phyloP scores from a whole-genome alignment of 2,113 vertebrate genomes.

The Pachyramphus minor region DNA sequence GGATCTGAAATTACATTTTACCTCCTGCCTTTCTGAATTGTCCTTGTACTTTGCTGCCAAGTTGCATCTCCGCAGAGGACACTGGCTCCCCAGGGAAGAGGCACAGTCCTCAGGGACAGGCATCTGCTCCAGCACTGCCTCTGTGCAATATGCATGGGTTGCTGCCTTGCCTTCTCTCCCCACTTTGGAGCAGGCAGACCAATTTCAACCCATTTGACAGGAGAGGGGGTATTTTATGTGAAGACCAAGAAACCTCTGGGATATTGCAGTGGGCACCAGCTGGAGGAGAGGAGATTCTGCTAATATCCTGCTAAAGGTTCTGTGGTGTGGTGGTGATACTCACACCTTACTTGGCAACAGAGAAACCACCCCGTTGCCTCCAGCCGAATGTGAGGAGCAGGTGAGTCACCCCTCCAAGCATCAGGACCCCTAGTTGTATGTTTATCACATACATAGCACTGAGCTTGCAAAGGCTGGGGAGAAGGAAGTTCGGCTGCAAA shows the following conservation, averaged over 20 bases:
- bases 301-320: neutral
- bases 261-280: neutral
- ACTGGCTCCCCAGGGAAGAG: neutral
- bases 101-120: neutral
- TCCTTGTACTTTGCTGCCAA: neutral
- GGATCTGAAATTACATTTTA: constrained; percentile 16
- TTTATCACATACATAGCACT: accelerated
- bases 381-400: accelerated
- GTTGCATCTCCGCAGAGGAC: neutral
- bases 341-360: neutral
- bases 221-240: neutral
- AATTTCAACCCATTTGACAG: neutral
- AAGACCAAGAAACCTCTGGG: neutral
- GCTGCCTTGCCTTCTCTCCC: neutral
- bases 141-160: accelerated
- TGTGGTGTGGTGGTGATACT: accelerated
- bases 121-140: neutral
- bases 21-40: constrained; percentile 1
- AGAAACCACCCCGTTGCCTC: neutral
- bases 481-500: neutral
- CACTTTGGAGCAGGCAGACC: accelerated
- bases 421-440: neutral
- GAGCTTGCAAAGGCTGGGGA: neutral
- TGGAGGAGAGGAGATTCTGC: neutral
- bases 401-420: accelerated